Percentiles rank a stretch among this genome's conserved stretches.
These are phyloP conservation scores for Pipistrellus kuhlii DNA, from an alignment of 2,797 vertebrate species.

Conservation along the genomic window DNA sequence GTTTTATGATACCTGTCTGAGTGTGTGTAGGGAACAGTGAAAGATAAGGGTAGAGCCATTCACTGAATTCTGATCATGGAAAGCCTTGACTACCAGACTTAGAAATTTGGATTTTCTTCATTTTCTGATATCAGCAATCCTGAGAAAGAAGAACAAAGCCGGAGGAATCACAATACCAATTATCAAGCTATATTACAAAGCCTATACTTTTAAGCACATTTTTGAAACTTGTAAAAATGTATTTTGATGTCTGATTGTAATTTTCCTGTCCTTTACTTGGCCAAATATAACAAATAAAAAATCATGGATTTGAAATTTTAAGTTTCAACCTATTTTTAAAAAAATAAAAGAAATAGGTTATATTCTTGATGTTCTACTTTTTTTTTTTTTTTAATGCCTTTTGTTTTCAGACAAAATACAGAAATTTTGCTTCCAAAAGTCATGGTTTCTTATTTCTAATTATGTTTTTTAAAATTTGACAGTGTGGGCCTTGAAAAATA, in stretches of 20 bases:
- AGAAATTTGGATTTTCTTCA: constrained; percentile 18
- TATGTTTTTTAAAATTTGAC: constrained; percentile 60
- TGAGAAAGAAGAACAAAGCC: too few relatives aligned
- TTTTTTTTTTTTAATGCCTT: constrained; percentile 5
- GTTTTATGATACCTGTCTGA: not conserved
- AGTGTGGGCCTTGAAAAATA: not conserved
- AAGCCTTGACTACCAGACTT: not conserved
- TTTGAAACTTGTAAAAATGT: constrained; percentile 24
- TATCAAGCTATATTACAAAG: too few relatives aligned
- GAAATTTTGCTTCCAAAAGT: constrained; percentile 60
- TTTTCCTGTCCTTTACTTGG: constrained; percentile 18
- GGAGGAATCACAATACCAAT: too few relatives aligned
- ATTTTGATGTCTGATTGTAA: constrained; percentile 52
- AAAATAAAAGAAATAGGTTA: not conserved
- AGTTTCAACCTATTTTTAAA: constrained; percentile 1
- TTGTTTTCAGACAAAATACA: constrained; percentile 64
- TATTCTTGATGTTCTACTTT: constrained; percentile 5
- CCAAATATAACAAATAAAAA: constrained; percentile 29
- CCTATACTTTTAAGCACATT: constrained; percentile 33
- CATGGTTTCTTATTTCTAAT: constrained; percentile 61
- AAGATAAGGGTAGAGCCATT: not conserved
- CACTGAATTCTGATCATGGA: not conserved
- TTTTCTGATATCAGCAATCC: not conserved
- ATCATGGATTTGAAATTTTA: not conserved
- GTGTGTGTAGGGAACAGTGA: not conserved